Base-by-base conservation (phyloP, 2,888 invertebrate genomes). In the Drosophila merina region DNA sequence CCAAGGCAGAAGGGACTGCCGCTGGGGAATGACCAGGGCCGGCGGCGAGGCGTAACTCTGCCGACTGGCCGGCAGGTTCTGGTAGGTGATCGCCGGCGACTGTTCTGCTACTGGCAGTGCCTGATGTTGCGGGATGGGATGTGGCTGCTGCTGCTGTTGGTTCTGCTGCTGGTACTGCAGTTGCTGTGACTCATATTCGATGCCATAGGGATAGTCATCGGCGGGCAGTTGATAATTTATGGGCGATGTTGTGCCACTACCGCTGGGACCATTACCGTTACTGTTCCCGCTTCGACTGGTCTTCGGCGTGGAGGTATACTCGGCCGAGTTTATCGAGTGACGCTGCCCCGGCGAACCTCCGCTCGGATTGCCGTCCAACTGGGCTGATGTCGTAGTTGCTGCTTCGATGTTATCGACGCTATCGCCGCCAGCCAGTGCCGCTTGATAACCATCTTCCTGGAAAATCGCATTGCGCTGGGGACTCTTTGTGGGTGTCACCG, bases 1-100 rank as follows among this genome's bases (percentile, higher is more conserved):
- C 97, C 97, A 97, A 30, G 97, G 97, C 59, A 97, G 90, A 89
- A 95, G 93, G 31, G 95, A 94, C 45, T 94, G 94, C 86, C 93
- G 90, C 57, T 90, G 88, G 8, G 89, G 89, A 74, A 91, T 89
- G 30, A 89, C 83, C 74, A 90, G 73, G 1, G 83, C 70, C 5
- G 88, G 86, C 26, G 87, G 88, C 3, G 88, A 88, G n/a, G 49
- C 62, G 69, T 77, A 79, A 14, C 74, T 85, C 58, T 85, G 87
- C 9, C 80, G 79, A 73, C 79, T 84, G 56, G 63, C 44, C 54
- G 69, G 72, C 40, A 72, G 47, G 14, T 49, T 63, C 51, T 59
- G 50, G 47, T 72, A 66, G 26, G 50, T 47, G 28, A 68, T 51
- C 36, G 70, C 45, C 4, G 72, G 47, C n/a, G 62, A 47, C 12